These are phyloP conservation scores for Promerops cafer DNA, from an alignment of 2,113 vertebrate species.

Conservation along the genomic window DNA sequence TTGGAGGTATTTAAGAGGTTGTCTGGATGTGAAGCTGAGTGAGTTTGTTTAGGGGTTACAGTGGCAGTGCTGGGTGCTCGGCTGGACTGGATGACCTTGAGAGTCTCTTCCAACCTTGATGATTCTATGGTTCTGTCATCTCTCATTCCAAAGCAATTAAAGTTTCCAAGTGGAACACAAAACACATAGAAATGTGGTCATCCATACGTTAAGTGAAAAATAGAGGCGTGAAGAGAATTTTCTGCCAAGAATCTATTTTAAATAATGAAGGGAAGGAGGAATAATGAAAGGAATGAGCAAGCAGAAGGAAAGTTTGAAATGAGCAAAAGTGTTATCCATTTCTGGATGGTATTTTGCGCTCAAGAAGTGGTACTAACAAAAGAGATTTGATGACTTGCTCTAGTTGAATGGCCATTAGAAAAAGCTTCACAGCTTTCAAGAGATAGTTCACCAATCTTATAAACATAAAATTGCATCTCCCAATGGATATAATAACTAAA, in stretches of 20 bases:
- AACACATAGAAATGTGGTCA: not conserved
- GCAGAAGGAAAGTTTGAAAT: not conserved
- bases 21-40: not conserved
- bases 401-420: not conserved
- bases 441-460: not conserved
- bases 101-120: not conserved
- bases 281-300: not conserved
- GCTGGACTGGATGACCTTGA: not conserved
- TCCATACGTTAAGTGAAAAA: not conserved
- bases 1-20: not conserved
- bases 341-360: not conserved
- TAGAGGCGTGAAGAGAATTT: not conserved
- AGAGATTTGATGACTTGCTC: not conserved
- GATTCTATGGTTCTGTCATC: too few species aligned
- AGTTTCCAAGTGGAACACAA: not conserved
- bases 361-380: not conserved
- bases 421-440: not conserved
- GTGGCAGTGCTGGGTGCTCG: fast-evolving
- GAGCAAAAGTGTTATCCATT: not conserved
- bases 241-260: not conserved
- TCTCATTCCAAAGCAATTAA: not conserved
- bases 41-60: not conserved
- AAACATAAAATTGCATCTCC: not conserved
- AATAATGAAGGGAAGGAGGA: not conserved
- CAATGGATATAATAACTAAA: not conserved